Percentiles rank a stretch among this genome's conserved stretches.
These are phyloP conservation scores for Rotaria sp. DNA, from an alignment of 2,888 invertebrate species.

Conservation along the genomic window DNA sequence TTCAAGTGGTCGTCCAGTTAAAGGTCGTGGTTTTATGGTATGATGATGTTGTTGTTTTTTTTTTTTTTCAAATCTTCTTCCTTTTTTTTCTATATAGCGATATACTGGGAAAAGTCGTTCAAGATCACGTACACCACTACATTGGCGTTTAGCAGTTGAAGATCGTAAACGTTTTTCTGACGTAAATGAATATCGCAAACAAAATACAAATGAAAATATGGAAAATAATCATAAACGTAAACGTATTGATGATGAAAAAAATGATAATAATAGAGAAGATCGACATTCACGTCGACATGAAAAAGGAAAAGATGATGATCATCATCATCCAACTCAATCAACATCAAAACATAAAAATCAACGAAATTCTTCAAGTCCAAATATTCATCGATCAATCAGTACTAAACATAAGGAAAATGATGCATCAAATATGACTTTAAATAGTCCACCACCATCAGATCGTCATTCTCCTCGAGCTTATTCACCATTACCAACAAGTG, in stretches of 20 bases:
- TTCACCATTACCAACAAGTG: background rate
- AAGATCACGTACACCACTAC: slow-evolving; percentile 36
- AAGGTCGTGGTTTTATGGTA: slow-evolving; percentile 37
- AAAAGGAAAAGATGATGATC: background rate
- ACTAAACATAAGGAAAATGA: background rate
- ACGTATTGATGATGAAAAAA: background rate
- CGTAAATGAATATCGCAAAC: background rate
- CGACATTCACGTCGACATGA: background rate
- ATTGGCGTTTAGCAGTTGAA: slow-evolving; percentile 29
- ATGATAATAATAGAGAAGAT: background rate
- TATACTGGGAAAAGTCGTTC: slow-evolving; percentile 31
- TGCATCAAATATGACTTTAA: background rate
- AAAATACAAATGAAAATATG: background rate
- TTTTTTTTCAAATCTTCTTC: no score
- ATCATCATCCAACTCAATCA: background rate
- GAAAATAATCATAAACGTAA: background rate
- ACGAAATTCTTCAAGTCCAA: background rate
- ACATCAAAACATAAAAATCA: background rate
- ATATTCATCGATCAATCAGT: background rate
- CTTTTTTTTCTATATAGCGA: background rate
- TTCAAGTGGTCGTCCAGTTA: slow-evolving; percentile 36
- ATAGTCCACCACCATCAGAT: background rate
- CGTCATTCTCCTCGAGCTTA: background rate
- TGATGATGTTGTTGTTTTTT: background rate
- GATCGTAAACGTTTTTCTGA: background rate